phyloP scores from a whole-genome alignment of 1,140 invertebrate species.

The Rhizoglyphus robini region DNA sequence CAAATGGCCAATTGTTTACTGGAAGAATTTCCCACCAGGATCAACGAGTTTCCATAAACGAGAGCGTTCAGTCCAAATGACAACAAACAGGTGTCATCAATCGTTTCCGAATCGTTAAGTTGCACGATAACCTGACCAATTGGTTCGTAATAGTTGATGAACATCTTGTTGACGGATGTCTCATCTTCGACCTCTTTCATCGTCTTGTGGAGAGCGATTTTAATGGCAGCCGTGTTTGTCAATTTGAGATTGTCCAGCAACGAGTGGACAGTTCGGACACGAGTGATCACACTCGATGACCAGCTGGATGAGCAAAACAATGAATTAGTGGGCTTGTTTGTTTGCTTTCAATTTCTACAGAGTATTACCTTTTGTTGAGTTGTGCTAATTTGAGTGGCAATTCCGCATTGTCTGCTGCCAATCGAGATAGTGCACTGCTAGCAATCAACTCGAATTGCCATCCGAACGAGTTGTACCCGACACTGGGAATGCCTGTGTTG shows the following conservation, averaged over 20 bases:
- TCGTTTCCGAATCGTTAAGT: background rate
- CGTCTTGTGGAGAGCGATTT: background rate
- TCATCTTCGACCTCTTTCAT: background rate
- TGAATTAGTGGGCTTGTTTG: background rate
- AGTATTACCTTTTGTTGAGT: no score
- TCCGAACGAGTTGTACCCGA: background rate
- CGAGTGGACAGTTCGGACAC: background rate
- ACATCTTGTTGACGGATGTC: background rate
- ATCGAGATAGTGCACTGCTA: background rate
- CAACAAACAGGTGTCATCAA: background rate
- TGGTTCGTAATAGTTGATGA: background rate
- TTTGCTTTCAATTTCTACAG: no score
- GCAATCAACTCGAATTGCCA: slow-evolving; percentile 7
- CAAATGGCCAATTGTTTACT: background rate
- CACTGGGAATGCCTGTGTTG: background rate
- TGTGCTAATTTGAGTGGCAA: no score
- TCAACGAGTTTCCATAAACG: background rate
- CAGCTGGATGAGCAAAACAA: background rate
- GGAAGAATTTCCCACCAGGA: background rate
- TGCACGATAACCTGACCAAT: background rate
- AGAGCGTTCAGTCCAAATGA: background rate
- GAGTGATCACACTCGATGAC: background rate
- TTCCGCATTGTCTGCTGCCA: background rate
- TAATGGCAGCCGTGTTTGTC: background rate
- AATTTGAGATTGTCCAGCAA: background rate